Percentiles rank a stretch among this genome's conserved stretches.
These are phyloP conservation scores for Amazonetta brasiliensis DNA, from an alignment of 2,797 vertebrate species.

Conservation along the genomic window DNA sequence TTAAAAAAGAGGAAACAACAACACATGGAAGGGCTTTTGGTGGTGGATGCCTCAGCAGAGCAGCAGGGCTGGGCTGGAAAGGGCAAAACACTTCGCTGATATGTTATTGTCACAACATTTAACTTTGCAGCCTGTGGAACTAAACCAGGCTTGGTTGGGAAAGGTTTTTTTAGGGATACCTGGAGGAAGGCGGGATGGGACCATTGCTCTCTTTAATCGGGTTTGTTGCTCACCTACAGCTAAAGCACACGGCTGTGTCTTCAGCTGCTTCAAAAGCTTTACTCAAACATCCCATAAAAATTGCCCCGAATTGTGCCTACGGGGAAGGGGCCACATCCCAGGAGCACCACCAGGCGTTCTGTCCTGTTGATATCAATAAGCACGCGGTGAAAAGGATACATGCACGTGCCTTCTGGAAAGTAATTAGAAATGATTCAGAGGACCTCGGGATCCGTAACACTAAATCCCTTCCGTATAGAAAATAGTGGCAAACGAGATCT, in stretches of 20 bases:
- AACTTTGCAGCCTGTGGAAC: neutral
- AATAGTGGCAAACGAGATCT: neutral
- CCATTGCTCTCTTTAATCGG: neutral
- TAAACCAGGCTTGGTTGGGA: neutral
- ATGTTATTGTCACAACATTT: neutral
- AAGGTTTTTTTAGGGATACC: neutral
- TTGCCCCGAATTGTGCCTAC: neutral
- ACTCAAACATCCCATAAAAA: neutral
- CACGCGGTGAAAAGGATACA: rapidly evolving
- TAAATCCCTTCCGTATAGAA: neutral
- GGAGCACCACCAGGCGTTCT: neutral
- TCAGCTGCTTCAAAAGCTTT: conserved; percentile 27
- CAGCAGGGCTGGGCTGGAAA: neutral
- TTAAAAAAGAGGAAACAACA: neutral
- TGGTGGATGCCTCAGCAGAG: neutral
- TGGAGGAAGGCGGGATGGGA: neutral
- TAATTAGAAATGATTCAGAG: neutral
- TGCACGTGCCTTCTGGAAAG: neutral
- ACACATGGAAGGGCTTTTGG: neutral
- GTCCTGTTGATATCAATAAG: neutral
- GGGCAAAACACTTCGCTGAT: no score
- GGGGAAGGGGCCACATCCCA: neutral
- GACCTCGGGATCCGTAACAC: neutral
- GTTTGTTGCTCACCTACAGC: neutral
- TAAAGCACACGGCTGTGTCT: neutral